These are phyloP conservation scores for Rhinella marina DNA, from an alignment of 2,797 vertebrate species.

Conservation along the genomic window DNA sequence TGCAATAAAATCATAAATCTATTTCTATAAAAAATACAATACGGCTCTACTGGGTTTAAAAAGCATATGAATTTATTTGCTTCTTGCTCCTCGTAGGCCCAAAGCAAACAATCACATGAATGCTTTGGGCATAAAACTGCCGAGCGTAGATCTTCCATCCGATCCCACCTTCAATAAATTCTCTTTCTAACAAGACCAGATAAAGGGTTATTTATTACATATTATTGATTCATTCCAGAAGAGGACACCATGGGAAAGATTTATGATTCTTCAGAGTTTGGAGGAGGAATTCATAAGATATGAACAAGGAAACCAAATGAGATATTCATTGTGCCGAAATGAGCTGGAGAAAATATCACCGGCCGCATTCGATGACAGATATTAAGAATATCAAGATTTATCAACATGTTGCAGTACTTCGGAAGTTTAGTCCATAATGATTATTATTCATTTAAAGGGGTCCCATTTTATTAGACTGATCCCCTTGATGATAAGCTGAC, in stretches of 20 bases:
- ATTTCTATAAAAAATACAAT: conserved; percentile 11
- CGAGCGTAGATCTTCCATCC: conserved; percentile 34
- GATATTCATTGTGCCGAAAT: conserved; percentile 60
- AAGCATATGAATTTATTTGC: conserved; percentile 43
- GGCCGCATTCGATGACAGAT: conserved; percentile 39
- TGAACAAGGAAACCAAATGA: conserved; percentile 55
- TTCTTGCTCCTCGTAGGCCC: neutral
- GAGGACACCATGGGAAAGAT: conserved; percentile 55
- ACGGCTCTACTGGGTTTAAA: neutral
- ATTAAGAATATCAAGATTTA: conserved; percentile 33
- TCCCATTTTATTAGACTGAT: neutral
- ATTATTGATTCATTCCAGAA: conserved; percentile 59
- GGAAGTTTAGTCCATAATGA: neutral
- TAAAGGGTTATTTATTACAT: conserved; percentile 59
- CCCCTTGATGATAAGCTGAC: neutral
- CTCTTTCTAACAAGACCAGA: conserved; percentile 52
- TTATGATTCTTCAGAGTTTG: conserved; percentile 48
- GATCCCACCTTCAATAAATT: conserved; percentile 52
- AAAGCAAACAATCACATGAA: conserved; percentile 39
- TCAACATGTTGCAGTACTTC: neutral
- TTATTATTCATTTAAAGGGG: neutral
- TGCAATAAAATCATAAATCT: neutral
- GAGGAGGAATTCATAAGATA: conserved; percentile 57
- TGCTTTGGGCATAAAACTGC: conserved; percentile 24
- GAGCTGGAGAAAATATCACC: conserved; percentile 47